These are phyloP conservation scores for Sigmodon hispidus DNA, from an alignment of 2,113 vertebrate species.

Conservation along the genomic window DNA sequence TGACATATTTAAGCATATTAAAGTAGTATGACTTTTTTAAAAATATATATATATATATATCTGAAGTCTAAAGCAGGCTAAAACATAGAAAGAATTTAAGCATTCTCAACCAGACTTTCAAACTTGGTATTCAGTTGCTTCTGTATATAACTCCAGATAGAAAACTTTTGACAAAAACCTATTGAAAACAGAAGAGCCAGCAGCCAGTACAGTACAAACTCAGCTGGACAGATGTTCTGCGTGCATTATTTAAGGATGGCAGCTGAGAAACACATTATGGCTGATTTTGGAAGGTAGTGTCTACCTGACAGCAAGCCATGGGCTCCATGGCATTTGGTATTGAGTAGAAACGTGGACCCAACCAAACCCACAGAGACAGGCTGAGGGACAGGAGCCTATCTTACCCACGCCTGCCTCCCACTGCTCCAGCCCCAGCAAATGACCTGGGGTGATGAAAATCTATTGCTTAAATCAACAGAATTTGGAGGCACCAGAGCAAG, in stretches of 20 bases:
- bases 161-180: not conserved
- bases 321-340: not conserved
- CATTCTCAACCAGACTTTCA: slow-evolving; percentile 26
- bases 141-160: not conserved
- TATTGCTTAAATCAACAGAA: not conserved
- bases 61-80: not conserved
- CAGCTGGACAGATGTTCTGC: not conserved
- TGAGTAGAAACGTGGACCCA: not conserved
- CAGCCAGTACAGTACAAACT: not conserved
- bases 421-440: not conserved
- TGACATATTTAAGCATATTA: not conserved
- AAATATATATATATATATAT: too few relatives aligned
- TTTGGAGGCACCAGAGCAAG: not conserved
- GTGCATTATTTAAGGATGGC: not conserved
- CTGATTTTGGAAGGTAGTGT: not conserved
- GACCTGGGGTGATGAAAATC: not conserved
- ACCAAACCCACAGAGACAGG: not conserved
- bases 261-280: not conserved
- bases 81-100: not conserved
- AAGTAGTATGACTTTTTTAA: not conserved
- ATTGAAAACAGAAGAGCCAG: not conserved
- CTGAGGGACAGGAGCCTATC: accelerated
- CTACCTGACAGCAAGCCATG: not conserved
- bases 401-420: not conserved
- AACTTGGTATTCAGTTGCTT: not conserved